phyloP scores from a whole-genome alignment of 2,113 vertebrate genomes.

The Oenanthe melanoleuca region DNA sequence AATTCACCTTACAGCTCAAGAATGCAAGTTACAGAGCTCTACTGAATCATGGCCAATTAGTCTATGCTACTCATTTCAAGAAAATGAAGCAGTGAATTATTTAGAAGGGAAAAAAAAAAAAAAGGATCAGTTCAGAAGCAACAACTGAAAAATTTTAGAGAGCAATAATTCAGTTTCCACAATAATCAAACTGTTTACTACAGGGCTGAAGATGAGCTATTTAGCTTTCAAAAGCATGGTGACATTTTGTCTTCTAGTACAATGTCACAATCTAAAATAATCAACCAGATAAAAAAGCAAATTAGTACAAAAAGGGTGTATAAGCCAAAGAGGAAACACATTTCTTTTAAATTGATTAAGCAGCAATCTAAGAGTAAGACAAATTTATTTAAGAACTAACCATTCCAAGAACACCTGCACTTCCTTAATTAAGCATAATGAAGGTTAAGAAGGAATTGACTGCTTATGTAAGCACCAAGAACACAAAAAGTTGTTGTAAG shows the following conservation, averaged over 20 bases:
- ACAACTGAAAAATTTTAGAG: not conserved
- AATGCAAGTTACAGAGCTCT: not conserved
- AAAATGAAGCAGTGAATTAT: not conserved
- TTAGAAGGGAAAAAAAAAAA: not conserved
- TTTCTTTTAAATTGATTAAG: not conserved
- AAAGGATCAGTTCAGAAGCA: not conserved
- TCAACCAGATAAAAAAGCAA: not conserved
- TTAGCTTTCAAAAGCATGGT: not conserved
- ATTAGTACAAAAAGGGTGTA: not conserved
- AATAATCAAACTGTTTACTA: slow-evolving; percentile 2
- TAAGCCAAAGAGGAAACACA: not conserved
- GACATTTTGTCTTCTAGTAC: not conserved
- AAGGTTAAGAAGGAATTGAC: not conserved
- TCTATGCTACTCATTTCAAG: not conserved
- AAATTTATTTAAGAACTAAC: not conserved
- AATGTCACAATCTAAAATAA: not conserved
- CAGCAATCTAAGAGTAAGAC: not conserved
- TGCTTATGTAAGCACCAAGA: not conserved
- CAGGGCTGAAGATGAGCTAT: not conserved
- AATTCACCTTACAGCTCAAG: not conserved
- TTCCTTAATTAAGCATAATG: not conserved
- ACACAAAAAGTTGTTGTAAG: not conserved
- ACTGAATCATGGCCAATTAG: not conserved
- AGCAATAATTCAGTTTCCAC: not conserved
- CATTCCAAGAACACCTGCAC: not conserved